Base-by-base conservation (phyloP, 2,888 invertebrate genomes). In the Pasiphila rectangulata region DNA sequence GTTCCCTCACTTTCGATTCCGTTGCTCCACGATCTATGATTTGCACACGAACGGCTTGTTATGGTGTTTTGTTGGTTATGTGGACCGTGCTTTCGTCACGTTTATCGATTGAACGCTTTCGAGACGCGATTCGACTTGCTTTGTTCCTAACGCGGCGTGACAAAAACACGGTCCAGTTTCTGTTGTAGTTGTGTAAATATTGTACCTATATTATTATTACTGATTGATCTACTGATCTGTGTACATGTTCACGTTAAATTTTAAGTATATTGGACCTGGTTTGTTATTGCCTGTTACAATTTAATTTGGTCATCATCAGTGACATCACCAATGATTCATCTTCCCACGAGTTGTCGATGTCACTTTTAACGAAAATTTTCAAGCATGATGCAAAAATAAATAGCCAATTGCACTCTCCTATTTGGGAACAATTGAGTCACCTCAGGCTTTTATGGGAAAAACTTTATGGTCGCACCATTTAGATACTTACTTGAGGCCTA, bases 11-110 rank as follows among this genome's bases (percentile, higher is more conserved):
- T 76, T 77, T 69, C 63, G 61, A 63, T 79, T 81, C 57, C 67
- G 75, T 83, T 83, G 83, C 83, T 75, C 75, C 75, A 84, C 80
- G 70, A 69, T 74, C 69, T 79, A 75, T 82, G 77, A 79, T 83
- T 82, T 83, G 83, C 83, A 81, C 83, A 78, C 71, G 75, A 76
- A 72, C 70, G 66, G 82, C 84, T 83, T 84, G 63, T 79, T 83
- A 70, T 78, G 71, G 69, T 74, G 69, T 76, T 69, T 67, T 67
- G 54, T 69, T 69, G 63, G 61, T 61, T 49, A 63, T 50, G 53
- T 67, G 68, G 72, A 72, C 66, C 69, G 74, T 61, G 72, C 60
- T 77, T 74, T 79, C 73, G 75, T 79, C 64, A 74, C 64, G 67
- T 61, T 57, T 51, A 32, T 60, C 57, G 41, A 59, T 59, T 55